Conservation (phyloP, 2,888 invertebrate species). For the Iphiclides podalirius region DNA sequence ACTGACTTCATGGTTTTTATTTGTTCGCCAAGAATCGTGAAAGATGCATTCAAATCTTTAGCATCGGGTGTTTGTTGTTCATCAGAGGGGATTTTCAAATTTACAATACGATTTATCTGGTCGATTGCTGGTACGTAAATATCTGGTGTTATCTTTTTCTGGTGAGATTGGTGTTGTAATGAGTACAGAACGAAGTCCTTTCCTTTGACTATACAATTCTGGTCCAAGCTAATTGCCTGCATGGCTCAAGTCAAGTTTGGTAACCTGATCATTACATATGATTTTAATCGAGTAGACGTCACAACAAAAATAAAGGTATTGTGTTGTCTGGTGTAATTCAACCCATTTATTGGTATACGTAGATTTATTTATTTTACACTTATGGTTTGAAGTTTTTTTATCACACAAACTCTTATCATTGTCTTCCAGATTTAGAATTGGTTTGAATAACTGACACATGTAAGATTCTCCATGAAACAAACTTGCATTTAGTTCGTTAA, state of each 20-base stretch:
- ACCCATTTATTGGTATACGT: neutral
- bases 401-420: slow-evolving; percentile 10
- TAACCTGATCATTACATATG: slow-evolving; percentile 16
- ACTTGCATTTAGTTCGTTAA: slow-evolving; percentile 2
- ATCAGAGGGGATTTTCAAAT: slow-evolving; percentile 10
- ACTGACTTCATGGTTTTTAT: no score
- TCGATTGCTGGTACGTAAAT: slow-evolving; percentile 10
- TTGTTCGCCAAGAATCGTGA: no score
- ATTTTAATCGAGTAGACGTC: slow-evolving; percentile 11
- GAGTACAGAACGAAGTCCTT: slow-evolving; percentile 18
- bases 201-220: slow-evolving; percentile 17
- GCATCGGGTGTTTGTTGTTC: no score
- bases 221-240: slow-evolving; percentile 9
- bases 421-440: slow-evolving; percentile 1
- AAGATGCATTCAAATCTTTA: no score
- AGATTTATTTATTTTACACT: no score
- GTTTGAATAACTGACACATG: slow-evolving; percentile 13
- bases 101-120: slow-evolving; percentile 16
- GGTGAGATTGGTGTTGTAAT: slow-evolving; percentile 13
- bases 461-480: slow-evolving; percentile 4
- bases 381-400: no score
- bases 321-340: neutral
- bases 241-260: slow-evolving; percentile 1
- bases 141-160: slow-evolving; percentile 1
- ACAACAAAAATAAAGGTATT: slow-evolving; percentile 19